A percentile compares a stretch with the other conserved stretches of the same genome.
Evolutionary conservation across 64 coral and sea anemone genomes (phyloP).

Genomic region (Cladopsammia gracilis): DNA sequence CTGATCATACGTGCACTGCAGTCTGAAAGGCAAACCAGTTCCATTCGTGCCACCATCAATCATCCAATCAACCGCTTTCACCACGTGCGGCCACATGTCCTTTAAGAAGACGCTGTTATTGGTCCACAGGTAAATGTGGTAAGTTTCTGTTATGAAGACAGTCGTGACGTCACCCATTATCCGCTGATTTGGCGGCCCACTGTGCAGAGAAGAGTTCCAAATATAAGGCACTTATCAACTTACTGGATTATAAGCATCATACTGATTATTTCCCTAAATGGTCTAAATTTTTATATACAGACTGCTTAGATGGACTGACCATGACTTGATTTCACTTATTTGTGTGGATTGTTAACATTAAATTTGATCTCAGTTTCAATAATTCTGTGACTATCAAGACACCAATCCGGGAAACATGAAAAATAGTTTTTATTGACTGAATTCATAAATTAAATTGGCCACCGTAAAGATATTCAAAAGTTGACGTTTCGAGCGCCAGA

Average conservation of each 20-base stretch:
- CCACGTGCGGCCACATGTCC: conserved; percentile 69
- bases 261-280: too few relatives aligned
- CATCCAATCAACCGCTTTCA: conserved; percentile 60
- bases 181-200: background rate
- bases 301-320: too few relatives aligned
- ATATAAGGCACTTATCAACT: background rate
- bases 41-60: conserved; percentile 39
- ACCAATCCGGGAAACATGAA: too few relatives aligned
- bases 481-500: too few relatives aligned
- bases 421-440: too few relatives aligned
- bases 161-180: conserved; percentile 47
- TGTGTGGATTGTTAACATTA: too few relatives aligned
- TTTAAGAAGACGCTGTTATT: conserved; percentile 42
- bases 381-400: too few relatives aligned
- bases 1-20: conserved; percentile 66
- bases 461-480: too few relatives aligned
- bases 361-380: too few relatives aligned
- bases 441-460: too few relatives aligned
- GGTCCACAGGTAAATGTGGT: conserved; percentile 84
- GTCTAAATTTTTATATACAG: too few relatives aligned
- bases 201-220: background rate
- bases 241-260: background rate
- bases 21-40: conserved; percentile 56
- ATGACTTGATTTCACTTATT: too few relatives aligned
- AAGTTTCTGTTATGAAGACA: conserved; percentile 32